These are phyloP conservation scores for Eucidaris tribuloides DNA, from an alignment of 35 echinoderm and acorn worm genomes.

Conservation along the genomic window DNA sequence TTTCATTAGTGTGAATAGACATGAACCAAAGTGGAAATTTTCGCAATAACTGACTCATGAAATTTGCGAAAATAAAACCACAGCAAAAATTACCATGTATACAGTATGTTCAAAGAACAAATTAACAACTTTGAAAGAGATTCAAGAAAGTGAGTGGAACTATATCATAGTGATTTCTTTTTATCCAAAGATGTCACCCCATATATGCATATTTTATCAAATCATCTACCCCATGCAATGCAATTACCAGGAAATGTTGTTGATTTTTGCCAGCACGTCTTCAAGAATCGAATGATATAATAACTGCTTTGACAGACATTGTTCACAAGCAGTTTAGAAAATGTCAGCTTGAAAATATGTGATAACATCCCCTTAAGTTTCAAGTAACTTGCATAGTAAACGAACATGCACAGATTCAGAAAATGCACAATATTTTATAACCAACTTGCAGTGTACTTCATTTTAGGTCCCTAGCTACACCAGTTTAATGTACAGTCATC, in stretches of 20 bases:
- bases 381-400: not conserved
- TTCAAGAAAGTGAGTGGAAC: not conserved
- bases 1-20: no score
- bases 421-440: no score
- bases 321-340: not conserved
- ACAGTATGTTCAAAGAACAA: not conserved
- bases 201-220: not conserved
- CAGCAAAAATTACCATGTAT: not conserved
- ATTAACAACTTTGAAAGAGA: not conserved
- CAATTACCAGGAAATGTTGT: not conserved
- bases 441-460: no score
- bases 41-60: no score
- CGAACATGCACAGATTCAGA: no score
- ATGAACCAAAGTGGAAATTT: no score
- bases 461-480: no score
- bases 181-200: not conserved
- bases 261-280: not conserved
- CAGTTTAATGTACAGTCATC: no score
- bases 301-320: not conserved
- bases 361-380: not conserved
- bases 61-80: no score
- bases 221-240: not conserved
- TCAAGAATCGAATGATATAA: not conserved
- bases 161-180: not conserved
- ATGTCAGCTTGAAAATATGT: not conserved